These are phyloP conservation scores for human (Homo sapiens) DNA, from an alignment of 2,113 vertebrate genomes.

Conservation along the genomic window GRCh38 chr5:87997501-87998000, in stretches of 20 bases:
- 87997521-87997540: background rate
- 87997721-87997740: background rate
- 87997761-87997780: background rate
- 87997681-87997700: background rate
- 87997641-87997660: background rate
- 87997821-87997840: background rate
- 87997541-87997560: constrained; percentile 18
- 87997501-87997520: constrained; percentile 65
- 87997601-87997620: background rate
- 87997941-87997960: background rate
- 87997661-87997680: background rate
- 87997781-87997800: background rate
- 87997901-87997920: background rate
- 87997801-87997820: background rate
- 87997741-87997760: background rate
- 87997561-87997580: background rate
- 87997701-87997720: background rate
- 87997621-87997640: background rate
- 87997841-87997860: background rate
- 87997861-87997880: background rate
- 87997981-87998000: background rate
- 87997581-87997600: background rate
- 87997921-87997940: background rate
- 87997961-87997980: background rate
- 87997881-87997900: background rate